phyloP scores from a whole-genome alignment of 1,140 invertebrate genomes.

The Atta colombica region DNA sequence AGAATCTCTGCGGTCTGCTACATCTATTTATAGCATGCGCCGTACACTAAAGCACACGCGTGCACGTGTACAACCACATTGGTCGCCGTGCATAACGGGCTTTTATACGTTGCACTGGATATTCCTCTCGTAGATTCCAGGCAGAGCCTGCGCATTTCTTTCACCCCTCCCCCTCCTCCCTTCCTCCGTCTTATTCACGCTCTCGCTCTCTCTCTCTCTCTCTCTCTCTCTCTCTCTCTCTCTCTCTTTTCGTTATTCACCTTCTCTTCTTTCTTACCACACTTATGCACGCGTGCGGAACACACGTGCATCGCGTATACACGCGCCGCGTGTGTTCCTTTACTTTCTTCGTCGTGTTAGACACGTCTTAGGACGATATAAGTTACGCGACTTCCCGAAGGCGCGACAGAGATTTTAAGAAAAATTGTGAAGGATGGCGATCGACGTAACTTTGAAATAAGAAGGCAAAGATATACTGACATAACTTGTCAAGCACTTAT shows the following conservation, averaged over 20 bases:
- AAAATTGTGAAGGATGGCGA: not conserved
- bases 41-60: slow-evolving; percentile 68
- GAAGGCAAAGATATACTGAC: not conserved
- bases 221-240: not conserved
- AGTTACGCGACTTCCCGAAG: slow-evolving; percentile 22
- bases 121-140: slow-evolving; percentile 68
- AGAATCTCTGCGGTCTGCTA: slow-evolving; percentile 75
- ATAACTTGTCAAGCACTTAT: not conserved
- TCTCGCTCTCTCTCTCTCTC: not conserved
- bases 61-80: slow-evolving; percentile 44
- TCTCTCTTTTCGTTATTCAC: not conserved
- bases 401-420: not conserved
- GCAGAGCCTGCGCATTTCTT: slow-evolving; percentile 29
- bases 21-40: slow-evolving; percentile 75
- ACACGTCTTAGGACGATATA: slow-evolving; percentile 43
- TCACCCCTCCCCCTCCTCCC: not conserved
- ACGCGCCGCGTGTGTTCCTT: slow-evolving; percentile 33
- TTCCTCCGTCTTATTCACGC: not conserved
- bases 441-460: not conserved
- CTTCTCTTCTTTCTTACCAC: not conserved
- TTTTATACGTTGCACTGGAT: slow-evolving; percentile 75
- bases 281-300: slow-evolving; percentile 38
- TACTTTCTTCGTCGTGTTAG: slow-evolving; percentile 51
- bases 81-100: slow-evolving; percentile 72
- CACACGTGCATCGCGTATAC: not conserved